Conservation (phyloP, 2,888 invertebrate genomes). For the Drosophila longiperda region DNA sequence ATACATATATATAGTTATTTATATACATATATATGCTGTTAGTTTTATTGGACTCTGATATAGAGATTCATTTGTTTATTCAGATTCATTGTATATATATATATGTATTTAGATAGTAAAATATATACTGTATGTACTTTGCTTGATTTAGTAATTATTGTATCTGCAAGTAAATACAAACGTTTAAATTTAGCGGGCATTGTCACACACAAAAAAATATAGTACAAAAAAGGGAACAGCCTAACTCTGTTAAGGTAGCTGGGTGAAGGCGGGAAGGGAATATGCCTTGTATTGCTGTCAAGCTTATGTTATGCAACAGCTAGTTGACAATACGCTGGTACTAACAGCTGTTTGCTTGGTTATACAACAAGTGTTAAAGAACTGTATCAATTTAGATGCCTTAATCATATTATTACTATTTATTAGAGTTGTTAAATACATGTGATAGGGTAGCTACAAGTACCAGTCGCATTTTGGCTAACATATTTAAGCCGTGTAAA, state of each 20-base stretch:
- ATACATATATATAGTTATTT: slow-evolving; percentile 41
- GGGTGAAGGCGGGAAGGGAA: not conserved
- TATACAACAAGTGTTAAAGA: not conserved
- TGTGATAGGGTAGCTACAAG: not conserved
- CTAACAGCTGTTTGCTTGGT: not conserved
- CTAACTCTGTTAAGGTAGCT: slow-evolving; percentile 5
- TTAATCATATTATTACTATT: not conserved
- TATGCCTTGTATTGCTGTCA: slow-evolving; percentile 8
- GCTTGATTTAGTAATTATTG: slow-evolving; percentile 81
- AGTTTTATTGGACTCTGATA: slow-evolving; percentile 43
- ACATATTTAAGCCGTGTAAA: not conserved
- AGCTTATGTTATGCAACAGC: not conserved
- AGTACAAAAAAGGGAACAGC: slow-evolving; percentile 47
- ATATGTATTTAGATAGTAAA: slow-evolving; percentile 64
- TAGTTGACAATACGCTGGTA: not conserved
- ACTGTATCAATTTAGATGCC: not conserved
- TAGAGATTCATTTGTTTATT: slow-evolving; percentile 38
- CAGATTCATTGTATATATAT: slow-evolving; percentile 40
- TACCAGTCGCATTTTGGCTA: not conserved
- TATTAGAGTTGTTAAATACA: not conserved
- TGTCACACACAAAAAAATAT: slow-evolving; percentile 25
- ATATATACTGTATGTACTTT: slow-evolving; percentile 64
- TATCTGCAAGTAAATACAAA: slow-evolving; percentile 84
- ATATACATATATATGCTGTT: slow-evolving; percentile 53
- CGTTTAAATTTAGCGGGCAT: slow-evolving; percentile 70